These are phyloP conservation scores for Ochotona princeps DNA, from an alignment of 2,113 vertebrate genomes.

Conservation along the genomic window DNA sequence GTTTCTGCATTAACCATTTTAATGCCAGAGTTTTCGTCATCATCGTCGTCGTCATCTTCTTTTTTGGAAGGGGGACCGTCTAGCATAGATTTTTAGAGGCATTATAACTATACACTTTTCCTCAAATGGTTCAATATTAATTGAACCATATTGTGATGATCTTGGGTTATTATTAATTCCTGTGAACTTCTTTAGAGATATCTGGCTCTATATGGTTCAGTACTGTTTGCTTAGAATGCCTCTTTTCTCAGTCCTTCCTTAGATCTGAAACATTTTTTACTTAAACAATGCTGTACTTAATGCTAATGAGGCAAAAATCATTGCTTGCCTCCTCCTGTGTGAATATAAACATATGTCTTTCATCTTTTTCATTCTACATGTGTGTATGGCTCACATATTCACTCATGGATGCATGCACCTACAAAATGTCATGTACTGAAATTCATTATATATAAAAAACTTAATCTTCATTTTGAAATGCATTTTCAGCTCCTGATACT, in stretches of 20 bases:
- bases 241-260: background rate
- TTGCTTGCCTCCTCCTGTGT: background rate
- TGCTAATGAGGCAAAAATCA: background rate
- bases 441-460: background rate
- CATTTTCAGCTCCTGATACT: too few relatives aligned
- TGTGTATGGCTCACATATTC: background rate
- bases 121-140: background rate
- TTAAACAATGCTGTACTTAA: background rate
- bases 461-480: background rate
- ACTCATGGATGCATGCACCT: background rate
- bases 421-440: background rate
- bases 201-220: background rate
- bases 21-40: background rate
- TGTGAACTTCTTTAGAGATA: background rate
- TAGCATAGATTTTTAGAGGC: background rate
- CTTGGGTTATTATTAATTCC: background rate
- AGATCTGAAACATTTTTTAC: conserved; percentile 7
- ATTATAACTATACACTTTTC: background rate
- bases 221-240: background rate
- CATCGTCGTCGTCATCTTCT: background rate
- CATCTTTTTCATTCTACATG: background rate
- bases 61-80: background rate
- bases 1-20: conserved; percentile 29
- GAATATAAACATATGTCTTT: background rate
- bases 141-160: background rate